phyloP scores from a whole-genome alignment of 2,888 invertebrate species.

The Drosophila testacea region DNA sequence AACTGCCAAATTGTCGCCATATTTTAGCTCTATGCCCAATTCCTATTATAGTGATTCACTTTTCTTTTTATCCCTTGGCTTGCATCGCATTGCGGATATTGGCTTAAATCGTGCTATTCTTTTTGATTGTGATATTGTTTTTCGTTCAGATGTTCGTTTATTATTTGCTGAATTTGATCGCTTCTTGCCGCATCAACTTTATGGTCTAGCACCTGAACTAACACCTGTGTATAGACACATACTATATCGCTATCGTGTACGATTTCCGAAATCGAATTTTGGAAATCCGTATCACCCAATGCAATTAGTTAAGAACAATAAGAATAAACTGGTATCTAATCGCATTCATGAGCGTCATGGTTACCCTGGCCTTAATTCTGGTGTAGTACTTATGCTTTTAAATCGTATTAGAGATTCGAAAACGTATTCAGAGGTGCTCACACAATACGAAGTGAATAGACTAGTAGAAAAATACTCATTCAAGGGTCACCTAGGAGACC shows the following conservation, averaged over 20 bases:
- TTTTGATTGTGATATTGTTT: conserved; percentile 92
- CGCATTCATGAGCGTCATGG: conserved; percentile 84
- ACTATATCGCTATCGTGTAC: conserved; percentile 88
- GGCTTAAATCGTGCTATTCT: conserved; percentile 88
- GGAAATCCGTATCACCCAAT: conserved; percentile 85
- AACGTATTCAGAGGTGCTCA: conserved; percentile 87
- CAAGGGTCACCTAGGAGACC: conserved; percentile 92
- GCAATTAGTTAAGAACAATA: conserved; percentile 58
- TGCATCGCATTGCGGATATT: conserved; percentile 89
- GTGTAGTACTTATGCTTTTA: conserved; percentile 90
- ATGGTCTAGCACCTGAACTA: conserved; percentile 90
- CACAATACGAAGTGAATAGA: conserved; percentile 86
- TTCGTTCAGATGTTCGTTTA: conserved; percentile 88
- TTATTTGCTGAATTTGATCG: conserved; percentile 89
- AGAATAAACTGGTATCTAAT: conserved; percentile 50
- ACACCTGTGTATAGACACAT: conserved; percentile 93
- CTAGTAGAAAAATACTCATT: conserved; percentile 88
- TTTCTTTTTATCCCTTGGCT: conserved; percentile 91
- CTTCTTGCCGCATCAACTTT: conserved; percentile 88
- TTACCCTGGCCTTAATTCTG: conserved; percentile 93
- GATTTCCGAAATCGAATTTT: conserved; percentile 88
- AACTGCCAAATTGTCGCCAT: conserved; percentile 89
- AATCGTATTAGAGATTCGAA: conserved; percentile 88
- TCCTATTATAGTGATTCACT: conserved; percentile 91
- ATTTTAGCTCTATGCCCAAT: conserved; percentile 89